These are phyloP conservation scores for Drosophila littoralis DNA, from an alignment of 1,140 invertebrate genomes.

Conservation along the genomic window DNA sequence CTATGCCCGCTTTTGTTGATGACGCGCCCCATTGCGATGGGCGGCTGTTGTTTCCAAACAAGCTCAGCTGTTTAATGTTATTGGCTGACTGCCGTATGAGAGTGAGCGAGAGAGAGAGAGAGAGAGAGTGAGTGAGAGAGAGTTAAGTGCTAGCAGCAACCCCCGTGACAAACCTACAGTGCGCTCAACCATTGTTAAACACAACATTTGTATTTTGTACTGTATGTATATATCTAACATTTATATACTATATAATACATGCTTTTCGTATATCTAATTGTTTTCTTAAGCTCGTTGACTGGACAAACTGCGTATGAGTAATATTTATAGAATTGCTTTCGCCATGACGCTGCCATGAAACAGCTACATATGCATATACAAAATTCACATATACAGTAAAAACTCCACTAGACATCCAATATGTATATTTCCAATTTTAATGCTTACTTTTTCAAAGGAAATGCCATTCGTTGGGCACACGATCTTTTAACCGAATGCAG, in stretches of 20 bases:
- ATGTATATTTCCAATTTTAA: too few species aligned
- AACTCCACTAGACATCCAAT: not conserved
- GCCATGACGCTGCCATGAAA: conserved; percentile 13
- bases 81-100: conserved; percentile 47
- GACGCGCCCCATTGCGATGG: conserved; percentile 4
- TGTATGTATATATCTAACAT: not conserved
- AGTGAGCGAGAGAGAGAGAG: conserved; percentile 2
- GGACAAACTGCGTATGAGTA: conserved; percentile 10
- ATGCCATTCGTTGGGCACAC: too few species aligned
- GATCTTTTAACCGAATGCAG: too few species aligned
- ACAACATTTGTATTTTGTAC: not conserved
- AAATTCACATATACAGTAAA: not conserved
- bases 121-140: conserved; percentile 14
- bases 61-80: conserved; percentile 83
- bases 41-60: conserved; percentile 74
- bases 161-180: conserved; percentile 35
- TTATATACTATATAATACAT: not conserved
- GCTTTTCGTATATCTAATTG: not conserved
- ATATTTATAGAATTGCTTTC: conserved; percentile 28
- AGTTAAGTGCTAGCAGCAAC: conserved; percentile 26
- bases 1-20: not conserved
- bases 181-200: conserved; percentile 16
- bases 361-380: not conserved
- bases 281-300: conserved; percentile 5
- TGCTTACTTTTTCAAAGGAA: too few species aligned